These are phyloP conservation scores for Variabilichromis moorii DNA, from an alignment of 2,113 vertebrate species.

Conservation along the genomic window DNA sequence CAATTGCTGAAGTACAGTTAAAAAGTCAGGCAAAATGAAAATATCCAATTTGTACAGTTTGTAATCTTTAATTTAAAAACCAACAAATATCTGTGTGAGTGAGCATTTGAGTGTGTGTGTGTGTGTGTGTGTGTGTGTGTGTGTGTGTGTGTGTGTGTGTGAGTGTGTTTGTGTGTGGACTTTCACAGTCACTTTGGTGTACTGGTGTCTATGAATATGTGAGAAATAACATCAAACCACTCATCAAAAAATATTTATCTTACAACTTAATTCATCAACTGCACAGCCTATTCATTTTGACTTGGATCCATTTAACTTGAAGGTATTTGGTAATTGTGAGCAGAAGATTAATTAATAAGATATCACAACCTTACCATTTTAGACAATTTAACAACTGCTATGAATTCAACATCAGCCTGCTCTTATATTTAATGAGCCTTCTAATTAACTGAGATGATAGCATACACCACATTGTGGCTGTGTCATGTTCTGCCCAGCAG, in stretches of 20 bases:
- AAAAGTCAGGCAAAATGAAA: not conserved
- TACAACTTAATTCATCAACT: conserved; percentile 17
- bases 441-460: conserved; percentile 59
- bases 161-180: not conserved
- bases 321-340: conserved; percentile 53
- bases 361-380: conserved; percentile 57
- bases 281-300: conserved; percentile 8
- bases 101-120: not conserved
- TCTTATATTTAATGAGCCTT: conserved; percentile 54
- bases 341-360: conserved; percentile 66
- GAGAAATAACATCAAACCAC: conserved; percentile 2
- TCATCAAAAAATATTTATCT: conserved; percentile 18
- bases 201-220: not conserved
- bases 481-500: conserved; percentile 39
- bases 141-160: not conserved
- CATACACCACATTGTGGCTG: conserved; percentile 16
- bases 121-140: not conserved
- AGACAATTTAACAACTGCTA: conserved; percentile 48
- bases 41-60: not conserved
- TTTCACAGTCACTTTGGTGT: not conserved
- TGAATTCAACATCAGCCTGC: conserved; percentile 49
- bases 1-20: not conserved
- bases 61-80: not conserved
- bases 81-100: not conserved
- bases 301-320: conserved; percentile 31